Conservation (phyloP, 2,113 vertebrate species). For the Chaetodon trifascialis region DNA sequence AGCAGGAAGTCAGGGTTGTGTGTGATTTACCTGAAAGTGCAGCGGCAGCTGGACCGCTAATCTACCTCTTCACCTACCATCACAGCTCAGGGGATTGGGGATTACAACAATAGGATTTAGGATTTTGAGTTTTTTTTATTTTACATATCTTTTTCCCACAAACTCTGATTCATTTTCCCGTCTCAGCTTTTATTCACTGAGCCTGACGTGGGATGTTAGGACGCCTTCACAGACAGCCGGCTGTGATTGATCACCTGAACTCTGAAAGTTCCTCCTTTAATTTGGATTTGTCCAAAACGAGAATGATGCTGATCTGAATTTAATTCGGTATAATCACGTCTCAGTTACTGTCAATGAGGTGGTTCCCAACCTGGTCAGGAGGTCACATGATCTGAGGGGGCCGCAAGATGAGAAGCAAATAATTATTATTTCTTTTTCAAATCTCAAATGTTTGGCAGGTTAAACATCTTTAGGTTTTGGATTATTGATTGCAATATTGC, state of each 20-base stretch:
- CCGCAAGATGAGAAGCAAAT: no score
- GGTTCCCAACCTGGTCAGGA: background rate
- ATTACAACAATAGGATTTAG: slow-evolving; percentile 78
- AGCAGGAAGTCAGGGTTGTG: background rate
- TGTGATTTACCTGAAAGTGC: slow-evolving; percentile 68
- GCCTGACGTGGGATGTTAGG: slow-evolving; percentile 1
- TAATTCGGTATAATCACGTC: background rate
- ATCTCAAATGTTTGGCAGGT: no score
- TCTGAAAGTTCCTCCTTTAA: background rate
- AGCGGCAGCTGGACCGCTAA: slow-evolving; percentile 68
- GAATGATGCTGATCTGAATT: background rate
- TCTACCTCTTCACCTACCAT: slow-evolving; percentile 67
- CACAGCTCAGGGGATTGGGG: slow-evolving; percentile 63
- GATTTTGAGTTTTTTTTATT: slow-evolving; percentile 68
- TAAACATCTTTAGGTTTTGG: no score
- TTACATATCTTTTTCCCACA: background rate
- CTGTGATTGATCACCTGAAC: background rate
- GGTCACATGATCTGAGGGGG: no score
- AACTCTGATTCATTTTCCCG: background rate
- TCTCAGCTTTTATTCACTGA: background rate
- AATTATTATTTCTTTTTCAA: no score
- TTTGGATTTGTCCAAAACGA: background rate
- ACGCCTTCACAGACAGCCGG: background rate
- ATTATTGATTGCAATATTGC: no score
- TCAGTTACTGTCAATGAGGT: background rate